A percentile compares a stretch with the other conserved stretches of the same genome.
These are phyloP conservation scores for Rhagologus leucostigma DNA, from an alignment of 2,113 vertebrate genomes.

Conservation along the genomic window DNA sequence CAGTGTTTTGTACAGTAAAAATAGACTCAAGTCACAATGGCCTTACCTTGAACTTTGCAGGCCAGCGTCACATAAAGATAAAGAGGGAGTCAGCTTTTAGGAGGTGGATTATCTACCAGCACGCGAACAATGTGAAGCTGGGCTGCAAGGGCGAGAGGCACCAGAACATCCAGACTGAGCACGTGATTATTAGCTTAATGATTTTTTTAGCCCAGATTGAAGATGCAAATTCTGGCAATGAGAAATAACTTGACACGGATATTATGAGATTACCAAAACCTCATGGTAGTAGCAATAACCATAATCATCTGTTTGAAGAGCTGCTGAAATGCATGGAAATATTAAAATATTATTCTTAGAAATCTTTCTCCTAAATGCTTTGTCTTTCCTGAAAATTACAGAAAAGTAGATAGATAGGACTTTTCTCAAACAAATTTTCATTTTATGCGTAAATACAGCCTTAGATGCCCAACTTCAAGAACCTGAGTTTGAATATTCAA, in stretches of 20 bases:
- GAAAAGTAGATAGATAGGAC: background rate
- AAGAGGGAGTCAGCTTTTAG: conserved; percentile 22
- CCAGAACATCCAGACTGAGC: background rate
- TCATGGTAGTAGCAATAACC: background rate
- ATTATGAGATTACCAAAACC: conserved; percentile 26
- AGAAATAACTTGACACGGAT: background rate
- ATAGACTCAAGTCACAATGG: conserved; percentile 57
- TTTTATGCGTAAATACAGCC: background rate
- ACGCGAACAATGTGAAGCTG: background rate
- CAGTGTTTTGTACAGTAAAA: conserved; percentile 56
- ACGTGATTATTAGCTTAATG: background rate
- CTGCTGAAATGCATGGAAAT: conserved; percentile 35
- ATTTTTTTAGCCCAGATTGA: background rate
- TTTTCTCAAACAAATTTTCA: background rate
- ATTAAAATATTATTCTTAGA: conserved; percentile 21
- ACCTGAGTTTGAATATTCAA: background rate
- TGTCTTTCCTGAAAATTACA: background rate
- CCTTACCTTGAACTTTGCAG: conserved; percentile 62
- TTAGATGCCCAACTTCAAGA: background rate
- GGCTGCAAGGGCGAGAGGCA: background rate
- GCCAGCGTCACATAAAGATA: conserved; percentile 47
- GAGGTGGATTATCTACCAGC: conserved; percentile 25
- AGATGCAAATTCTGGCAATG: background rate
- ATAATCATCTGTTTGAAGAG: conserved; percentile 19
- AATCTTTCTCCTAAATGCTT: background rate